Evolutionary conservation across 2,888 invertebrate genomes (phyloP).

Genomic region (Blera fallax): DNA sequence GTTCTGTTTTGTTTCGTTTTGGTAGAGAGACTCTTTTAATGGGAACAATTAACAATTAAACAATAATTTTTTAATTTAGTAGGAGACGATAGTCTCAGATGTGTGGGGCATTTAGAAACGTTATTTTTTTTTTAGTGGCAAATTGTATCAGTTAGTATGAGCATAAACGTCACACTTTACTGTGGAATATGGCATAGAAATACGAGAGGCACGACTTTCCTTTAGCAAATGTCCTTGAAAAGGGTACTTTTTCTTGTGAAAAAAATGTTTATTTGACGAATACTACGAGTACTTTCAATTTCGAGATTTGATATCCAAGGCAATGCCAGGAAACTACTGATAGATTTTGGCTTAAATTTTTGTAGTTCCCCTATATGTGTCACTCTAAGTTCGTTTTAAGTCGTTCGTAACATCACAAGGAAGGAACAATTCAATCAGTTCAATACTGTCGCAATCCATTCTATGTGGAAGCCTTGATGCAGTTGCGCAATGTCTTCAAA

Average conservation of each 20-base stretch:
- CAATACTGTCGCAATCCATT: no score
- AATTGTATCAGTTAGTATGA: not conserved
- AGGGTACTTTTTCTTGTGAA: not conserved
- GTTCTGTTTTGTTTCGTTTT: slow-evolving; percentile 14
- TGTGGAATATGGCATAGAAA: not conserved
- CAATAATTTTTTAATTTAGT: slow-evolving; percentile 3
- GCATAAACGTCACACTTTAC: not conserved
- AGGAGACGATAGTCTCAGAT: not conserved
- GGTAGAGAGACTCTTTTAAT: slow-evolving; percentile 28
- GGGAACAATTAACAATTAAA: slow-evolving; percentile 58
- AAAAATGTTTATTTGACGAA: no score
- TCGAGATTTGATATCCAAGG: no score
- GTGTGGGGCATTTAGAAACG: not conserved
- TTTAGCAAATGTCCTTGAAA: not conserved
- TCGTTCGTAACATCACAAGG: no score
- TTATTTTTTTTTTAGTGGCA: not conserved
- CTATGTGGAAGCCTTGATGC: no score
- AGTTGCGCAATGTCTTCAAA: no score
- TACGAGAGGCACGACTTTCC: not conserved
- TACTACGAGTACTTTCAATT: no score
- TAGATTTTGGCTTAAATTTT: no score
- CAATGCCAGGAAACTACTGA: no score
- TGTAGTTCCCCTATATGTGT: no score
- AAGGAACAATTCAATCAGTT: no score
- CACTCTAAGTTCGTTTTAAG: no score